These are phyloP conservation scores for Scaeva pyrastri DNA, from an alignment of 2,888 invertebrate genomes.

Conservation along the genomic window DNA sequence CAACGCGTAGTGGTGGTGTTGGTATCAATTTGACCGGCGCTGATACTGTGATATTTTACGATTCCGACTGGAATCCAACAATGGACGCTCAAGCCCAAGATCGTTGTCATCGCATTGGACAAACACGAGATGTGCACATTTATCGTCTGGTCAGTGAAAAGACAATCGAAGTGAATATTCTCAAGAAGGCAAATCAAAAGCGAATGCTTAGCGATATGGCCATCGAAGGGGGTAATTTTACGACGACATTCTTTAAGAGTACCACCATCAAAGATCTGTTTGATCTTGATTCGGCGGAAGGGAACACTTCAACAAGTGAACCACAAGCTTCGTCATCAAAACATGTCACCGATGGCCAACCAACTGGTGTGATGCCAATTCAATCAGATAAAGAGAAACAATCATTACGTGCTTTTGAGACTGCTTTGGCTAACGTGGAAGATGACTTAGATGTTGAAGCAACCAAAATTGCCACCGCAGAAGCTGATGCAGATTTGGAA, in stretches of 20 bases:
- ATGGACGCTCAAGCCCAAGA: constrained; percentile 99
- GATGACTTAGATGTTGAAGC: constrained; percentile 98
- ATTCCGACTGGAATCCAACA: constrained; percentile 99
- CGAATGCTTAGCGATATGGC: constrained; percentile 97
- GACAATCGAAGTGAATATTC: constrained; percentile 99
- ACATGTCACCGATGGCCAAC: constrained; percentile 76
- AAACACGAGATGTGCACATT: constrained; percentile 99
- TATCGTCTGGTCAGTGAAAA: constrained; percentile 98
- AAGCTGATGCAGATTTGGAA: constrained; percentile 94
- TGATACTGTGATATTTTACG: constrained; percentile 99
- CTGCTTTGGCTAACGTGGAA: constrained; percentile 95
- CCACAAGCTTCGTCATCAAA: constrained; percentile 74
- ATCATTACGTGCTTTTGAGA: constrained; percentile 89
- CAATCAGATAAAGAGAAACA: constrained; percentile 85
- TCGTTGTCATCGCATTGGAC: constrained; percentile 99
- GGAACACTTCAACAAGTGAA: constrained; percentile 85
- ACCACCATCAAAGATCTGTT: constrained; percentile 97
- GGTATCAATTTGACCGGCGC: constrained; percentile 99
- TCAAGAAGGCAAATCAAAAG: constrained; percentile 99
- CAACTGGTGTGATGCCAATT: constrained; percentile 74
- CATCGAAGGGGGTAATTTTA: constrained; percentile 99
- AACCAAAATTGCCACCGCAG: constrained; percentile 94
- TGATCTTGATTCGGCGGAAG: constrained; percentile 88
- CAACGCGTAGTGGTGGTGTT: constrained; percentile 98
- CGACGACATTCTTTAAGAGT: constrained; percentile 96